A percentile compares a stretch with the other conserved stretches of the same genome.
Conservation (phyloP, 2,797 vertebrate species). For the Danio albolineatus region DNA sequence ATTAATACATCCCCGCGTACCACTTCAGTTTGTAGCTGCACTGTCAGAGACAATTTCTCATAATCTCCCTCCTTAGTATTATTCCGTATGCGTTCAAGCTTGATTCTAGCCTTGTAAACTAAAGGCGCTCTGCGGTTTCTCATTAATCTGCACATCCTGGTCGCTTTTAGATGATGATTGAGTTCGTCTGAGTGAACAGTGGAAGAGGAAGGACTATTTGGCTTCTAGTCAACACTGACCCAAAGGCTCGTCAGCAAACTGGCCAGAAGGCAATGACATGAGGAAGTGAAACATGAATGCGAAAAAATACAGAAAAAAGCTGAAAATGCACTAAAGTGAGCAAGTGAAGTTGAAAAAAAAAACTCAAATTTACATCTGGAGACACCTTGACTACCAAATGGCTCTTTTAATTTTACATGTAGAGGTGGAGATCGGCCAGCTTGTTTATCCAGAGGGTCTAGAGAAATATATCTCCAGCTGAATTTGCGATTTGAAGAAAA, state of each 20-base stretch:
- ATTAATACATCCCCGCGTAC: conserved; percentile 29
- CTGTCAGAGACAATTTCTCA: conserved; percentile 12
- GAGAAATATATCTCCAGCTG: conserved; percentile 2
- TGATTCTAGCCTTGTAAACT: background rate
- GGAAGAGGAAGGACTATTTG: conserved; percentile 8
- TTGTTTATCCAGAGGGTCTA: conserved; percentile 7
- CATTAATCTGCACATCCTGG: background rate
- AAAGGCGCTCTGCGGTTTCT: background rate
- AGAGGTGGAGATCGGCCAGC: background rate
- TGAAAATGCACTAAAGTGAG: background rate
- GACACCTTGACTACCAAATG: background rate
- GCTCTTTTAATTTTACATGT: conserved; percentile 2
- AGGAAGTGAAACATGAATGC: background rate
- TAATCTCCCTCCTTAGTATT: background rate
- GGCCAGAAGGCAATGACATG: background rate
- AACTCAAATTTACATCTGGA: background rate
- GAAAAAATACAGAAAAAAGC: background rate
- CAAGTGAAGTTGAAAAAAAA: background rate
- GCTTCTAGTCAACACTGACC: background rate
- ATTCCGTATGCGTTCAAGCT: background rate
- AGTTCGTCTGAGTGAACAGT: background rate
- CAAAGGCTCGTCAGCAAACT: background rate
- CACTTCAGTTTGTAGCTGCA: background rate
- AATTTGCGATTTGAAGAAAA: conserved; percentile 22
- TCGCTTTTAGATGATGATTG: conserved; percentile 21